A percentile compares a stretch with the other conserved stretches of the same genome.
Evolutionary conservation across 1,140 invertebrate genomes (phyloP).

Genomic region (Scaptomyza montana): DNA sequence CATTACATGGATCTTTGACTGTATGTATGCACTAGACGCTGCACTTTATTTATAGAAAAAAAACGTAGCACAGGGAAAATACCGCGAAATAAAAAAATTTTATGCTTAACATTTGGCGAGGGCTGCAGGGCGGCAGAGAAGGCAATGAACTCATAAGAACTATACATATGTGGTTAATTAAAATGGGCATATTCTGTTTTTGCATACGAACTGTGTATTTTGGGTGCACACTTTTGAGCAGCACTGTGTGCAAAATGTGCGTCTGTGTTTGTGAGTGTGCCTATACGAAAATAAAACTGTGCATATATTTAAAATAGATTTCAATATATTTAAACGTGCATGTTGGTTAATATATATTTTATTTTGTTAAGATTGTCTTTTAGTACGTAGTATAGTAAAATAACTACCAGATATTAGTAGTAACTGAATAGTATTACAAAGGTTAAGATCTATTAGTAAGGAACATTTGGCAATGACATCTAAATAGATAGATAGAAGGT

Average conservation of each 20-base stretch:
- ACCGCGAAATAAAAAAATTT: conserved; percentile 34
- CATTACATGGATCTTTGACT: conserved; percentile 57
- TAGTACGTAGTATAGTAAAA: conserved; percentile 28
- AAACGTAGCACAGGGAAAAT: conserved; percentile 27
- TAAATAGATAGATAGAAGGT: conserved; percentile 18
- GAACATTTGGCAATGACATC: conserved; percentile 48
- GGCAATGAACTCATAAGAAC: conserved; percentile 70
- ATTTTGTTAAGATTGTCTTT: conserved; percentile 45
- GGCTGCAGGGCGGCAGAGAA: conserved; percentile 61
- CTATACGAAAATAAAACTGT: conserved; percentile 52
- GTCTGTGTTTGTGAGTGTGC: conserved; percentile 25
- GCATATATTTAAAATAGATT: conserved; percentile 34
- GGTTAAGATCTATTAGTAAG: conserved; percentile 63
- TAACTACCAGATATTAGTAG: conserved; percentile 38
- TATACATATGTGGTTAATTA: conserved; percentile 48
- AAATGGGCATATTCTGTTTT: conserved; percentile 60
- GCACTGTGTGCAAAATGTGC: conserved; percentile 44
- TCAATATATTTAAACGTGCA: conserved; percentile 69
- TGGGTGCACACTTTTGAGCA: conserved; percentile 37
- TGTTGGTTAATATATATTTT: conserved; percentile 70
- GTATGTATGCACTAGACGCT: conserved; percentile 30
- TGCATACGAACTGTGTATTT: conserved; percentile 29
- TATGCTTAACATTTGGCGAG: conserved; percentile 39
- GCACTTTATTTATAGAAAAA: conserved; percentile 59
- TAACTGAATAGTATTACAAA: conserved; percentile 38